Percentiles rank a stretch among this genome's conserved stretches.
Conservation (phyloP, 2,888 invertebrate species). For the Drosophila ustulata region DNA sequence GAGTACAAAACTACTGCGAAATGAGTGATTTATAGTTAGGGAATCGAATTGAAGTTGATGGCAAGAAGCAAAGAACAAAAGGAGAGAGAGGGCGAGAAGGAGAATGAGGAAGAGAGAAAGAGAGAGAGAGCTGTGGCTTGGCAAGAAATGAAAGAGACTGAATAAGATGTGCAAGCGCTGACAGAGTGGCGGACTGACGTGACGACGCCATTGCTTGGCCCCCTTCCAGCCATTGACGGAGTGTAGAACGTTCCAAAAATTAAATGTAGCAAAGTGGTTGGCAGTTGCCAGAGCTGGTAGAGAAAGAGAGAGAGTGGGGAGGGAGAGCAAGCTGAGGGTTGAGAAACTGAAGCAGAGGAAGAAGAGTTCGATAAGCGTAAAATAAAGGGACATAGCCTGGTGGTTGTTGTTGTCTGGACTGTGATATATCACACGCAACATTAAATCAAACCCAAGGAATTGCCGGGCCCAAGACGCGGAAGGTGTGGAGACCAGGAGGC, state of each 20-base stretch:
- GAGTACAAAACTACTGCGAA: slow-evolving; percentile 60
- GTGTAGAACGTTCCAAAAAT: slow-evolving; percentile 52
- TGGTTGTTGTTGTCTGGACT: slow-evolving; percentile 51
- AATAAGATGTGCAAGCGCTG: slow-evolving; percentile 77
- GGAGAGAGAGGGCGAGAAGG: not conserved
- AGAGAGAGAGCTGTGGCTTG: slow-evolving; percentile 9
- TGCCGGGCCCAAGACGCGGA: slow-evolving; percentile 48
- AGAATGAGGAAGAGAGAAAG: no score
- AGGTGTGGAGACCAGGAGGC: slow-evolving; percentile 27
- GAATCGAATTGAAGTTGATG: slow-evolving; percentile 81
- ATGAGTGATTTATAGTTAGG: slow-evolving; percentile 83
- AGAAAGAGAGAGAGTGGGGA: not conserved
- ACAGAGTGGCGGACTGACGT: slow-evolving; percentile 24
- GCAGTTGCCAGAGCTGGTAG: slow-evolving; percentile 38
- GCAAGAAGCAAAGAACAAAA: slow-evolving; percentile 39
- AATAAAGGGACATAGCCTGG: slow-evolving; percentile 59
- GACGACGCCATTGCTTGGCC: slow-evolving; percentile 44
- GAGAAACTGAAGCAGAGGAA: slow-evolving; percentile 7
- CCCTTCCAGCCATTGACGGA: not conserved
- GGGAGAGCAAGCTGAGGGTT: slow-evolving; percentile 5
- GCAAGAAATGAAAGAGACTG: slow-evolving; percentile 21
- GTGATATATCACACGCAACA: slow-evolving; percentile 83
- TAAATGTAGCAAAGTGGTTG: slow-evolving; percentile 77
- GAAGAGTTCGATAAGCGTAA: slow-evolving; percentile 71
- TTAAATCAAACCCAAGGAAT: slow-evolving; percentile 79